A percentile compares a stretch with the other conserved stretches of the same genome.
These are phyloP conservation scores for Rhinolophus sinicus DNA, from an alignment of 2,113 vertebrate genomes.

Conservation along the genomic window DNA sequence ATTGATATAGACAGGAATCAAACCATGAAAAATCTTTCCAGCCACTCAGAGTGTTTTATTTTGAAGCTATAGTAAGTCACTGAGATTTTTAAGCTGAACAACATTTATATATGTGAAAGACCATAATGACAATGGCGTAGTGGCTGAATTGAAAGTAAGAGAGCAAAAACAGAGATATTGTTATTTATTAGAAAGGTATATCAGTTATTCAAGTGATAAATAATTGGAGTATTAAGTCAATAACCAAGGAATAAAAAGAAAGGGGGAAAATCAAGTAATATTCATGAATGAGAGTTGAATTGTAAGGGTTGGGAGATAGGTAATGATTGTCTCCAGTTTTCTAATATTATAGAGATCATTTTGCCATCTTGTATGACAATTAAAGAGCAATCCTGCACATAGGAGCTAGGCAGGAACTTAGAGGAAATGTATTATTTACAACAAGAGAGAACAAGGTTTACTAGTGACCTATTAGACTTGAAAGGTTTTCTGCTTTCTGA, in stretches of 20 bases:
- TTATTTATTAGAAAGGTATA: neutral
- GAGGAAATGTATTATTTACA: neutral
- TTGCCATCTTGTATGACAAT: neutral
- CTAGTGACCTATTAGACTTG: slow-evolving; percentile 53
- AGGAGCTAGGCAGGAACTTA: neutral
- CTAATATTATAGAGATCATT: neutral
- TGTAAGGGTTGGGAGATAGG: neutral
- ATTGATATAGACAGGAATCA: neutral
- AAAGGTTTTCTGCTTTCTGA: slow-evolving; percentile 41
- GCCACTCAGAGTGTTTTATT: neutral
- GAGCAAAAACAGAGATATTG: neutral
- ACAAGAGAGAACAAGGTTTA: neutral
- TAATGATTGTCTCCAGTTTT: neutral
- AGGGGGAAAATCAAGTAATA: neutral
- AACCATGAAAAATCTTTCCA: neutral
- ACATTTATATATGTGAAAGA: neutral
- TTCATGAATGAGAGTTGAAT: neutral
- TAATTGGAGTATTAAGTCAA: neutral
- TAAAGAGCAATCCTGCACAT: neutral
- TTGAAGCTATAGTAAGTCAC: neutral
- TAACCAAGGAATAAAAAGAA: neutral
- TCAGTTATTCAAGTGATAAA: neutral
- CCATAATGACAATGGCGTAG: neutral
- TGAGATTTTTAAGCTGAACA: neutral
- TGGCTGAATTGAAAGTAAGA: neutral